Percentiles rank a stretch among this genome's conserved stretches.
phyloP scores from a whole-genome alignment of 2,113 vertebrate genomes.

The Probosciger aterrimus region DNA sequence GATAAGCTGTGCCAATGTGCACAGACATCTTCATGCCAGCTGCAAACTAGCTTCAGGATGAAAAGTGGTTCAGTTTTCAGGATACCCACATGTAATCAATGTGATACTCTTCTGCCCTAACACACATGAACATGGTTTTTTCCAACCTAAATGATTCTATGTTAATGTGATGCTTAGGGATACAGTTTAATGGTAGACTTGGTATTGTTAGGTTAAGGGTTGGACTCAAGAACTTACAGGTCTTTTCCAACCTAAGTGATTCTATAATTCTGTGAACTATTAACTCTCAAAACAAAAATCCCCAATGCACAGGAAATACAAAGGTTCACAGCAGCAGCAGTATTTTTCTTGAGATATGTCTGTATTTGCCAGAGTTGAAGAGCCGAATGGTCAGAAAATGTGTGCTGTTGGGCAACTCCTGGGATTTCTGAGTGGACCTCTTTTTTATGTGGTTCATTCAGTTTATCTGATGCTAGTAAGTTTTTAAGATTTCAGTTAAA shows the following conservation, averaged over 20 bases:
- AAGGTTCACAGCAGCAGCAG: not conserved
- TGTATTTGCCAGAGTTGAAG: not conserved
- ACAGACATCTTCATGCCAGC: not conserved
- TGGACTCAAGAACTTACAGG: not conserved
- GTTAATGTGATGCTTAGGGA: not conserved
- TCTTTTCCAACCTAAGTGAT: not conserved
- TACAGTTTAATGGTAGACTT: not conserved
- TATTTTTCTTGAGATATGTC: not conserved
- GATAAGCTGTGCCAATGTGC: not conserved
- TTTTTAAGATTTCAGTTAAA: not conserved
- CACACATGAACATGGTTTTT: not conserved
- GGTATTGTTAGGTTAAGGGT: not conserved
- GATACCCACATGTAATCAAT: not conserved
- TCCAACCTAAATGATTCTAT: not conserved
- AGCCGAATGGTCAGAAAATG: not conserved
- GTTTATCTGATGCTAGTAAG: not conserved
- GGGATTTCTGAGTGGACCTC: not conserved
- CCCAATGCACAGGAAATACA: not conserved
- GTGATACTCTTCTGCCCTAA: not conserved
- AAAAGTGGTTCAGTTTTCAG: not conserved
- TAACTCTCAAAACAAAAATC: not conserved
- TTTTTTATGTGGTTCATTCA: not conserved
- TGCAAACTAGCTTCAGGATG: not conserved
- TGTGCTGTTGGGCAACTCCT: not conserved
- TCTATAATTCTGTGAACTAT: not conserved